Evolutionary conservation across 2,113 vertebrate species (phyloP).

Genomic region (Centropristis striata): DNA sequence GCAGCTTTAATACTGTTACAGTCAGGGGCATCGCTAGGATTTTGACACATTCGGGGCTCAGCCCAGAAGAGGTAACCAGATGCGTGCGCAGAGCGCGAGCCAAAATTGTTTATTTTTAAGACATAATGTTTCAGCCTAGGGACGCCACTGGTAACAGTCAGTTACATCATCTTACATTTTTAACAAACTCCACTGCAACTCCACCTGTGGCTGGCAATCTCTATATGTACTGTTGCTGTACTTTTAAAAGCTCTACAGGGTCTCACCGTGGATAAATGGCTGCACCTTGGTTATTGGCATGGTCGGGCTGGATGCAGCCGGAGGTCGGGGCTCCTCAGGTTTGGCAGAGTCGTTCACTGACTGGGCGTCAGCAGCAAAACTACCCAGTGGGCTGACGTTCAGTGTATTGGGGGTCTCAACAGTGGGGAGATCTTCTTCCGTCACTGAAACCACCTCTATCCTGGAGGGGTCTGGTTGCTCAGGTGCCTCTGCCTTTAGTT

Average conservation of each 20-base stretch:
- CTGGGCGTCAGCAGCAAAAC: constrained; percentile 29
- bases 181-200: neutral
- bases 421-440: constrained; percentile 80
- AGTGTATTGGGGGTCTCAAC: constrained; percentile 74
- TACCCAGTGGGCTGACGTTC: constrained; percentile 72
- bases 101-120: too few relatives aligned
- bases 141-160: neutral
- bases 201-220: neutral
- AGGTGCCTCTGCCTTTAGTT: neutral
- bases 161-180: constrained; percentile 2
- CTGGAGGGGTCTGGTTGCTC: constrained; percentile 49
- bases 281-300: constrained; percentile 86
- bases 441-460: constrained; percentile 82
- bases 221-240: neutral
- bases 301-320: constrained; percentile 48
- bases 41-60: too few relatives aligned
- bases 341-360: constrained; percentile 30
- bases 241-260: neutral
- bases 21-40: too few relatives aligned
- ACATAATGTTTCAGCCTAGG: too few relatives aligned
- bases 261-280: constrained; percentile 81
- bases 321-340: constrained; percentile 30
- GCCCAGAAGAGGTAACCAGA: too few relatives aligned
- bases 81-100: too few relatives aligned
- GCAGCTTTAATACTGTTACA: too few relatives aligned